Evolutionary conservation across 2,113 vertebrate species (phyloP), one percentile per base, ranked within the genome.

Genomic region (Leiothrix lutea): DNA sequence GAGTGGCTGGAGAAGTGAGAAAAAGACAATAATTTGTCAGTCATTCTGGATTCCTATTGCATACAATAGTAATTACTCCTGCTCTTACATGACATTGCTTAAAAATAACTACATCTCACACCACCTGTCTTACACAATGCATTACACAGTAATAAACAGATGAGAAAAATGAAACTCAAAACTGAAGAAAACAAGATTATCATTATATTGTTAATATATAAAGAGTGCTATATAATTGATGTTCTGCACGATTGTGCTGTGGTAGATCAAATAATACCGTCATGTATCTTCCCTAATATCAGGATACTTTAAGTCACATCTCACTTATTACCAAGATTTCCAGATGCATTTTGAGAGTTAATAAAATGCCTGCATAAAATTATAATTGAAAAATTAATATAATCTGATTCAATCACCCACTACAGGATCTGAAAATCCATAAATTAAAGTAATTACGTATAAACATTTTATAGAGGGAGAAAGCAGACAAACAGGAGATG

Each of bases 301-400:
- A 80, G 25, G 45, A 72, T 79, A 69, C 23, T 90, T 86, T 35
- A 75, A 92, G 48, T 57, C 62, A 65, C 14, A 88, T 65, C 75
- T 94, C 54, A 78, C 73, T 75, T 62, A 85, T 12, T 48, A 60
- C 31, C 22, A 88, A 72, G 54, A 90, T 26, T 82, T 94, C 85
- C 88, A 90, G 74, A 77, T 80, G 36, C 23, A 79, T 5, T 70
- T 35, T 75, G 61, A 90, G 31, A 92, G n/a, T 61, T 92, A 85
- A 82, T 80, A 85, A 87, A 95, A 94, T 69, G 28, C 10, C 67
- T 85, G 10, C 36, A 79, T 38, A 57, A 69, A 94, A 61, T 72
- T 69, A 40, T 69, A 88, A 75, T 75, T 86, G 62, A 82, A 95
- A 94, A 83, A 82, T 69, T 87, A 85, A 71, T 92, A 36, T 72